Evolutionary conservation across 1,140 invertebrate genomes (phyloP), one percentile per base, ranked within the genome.

Genomic region (Leguminivora glycinivorella): DNA sequence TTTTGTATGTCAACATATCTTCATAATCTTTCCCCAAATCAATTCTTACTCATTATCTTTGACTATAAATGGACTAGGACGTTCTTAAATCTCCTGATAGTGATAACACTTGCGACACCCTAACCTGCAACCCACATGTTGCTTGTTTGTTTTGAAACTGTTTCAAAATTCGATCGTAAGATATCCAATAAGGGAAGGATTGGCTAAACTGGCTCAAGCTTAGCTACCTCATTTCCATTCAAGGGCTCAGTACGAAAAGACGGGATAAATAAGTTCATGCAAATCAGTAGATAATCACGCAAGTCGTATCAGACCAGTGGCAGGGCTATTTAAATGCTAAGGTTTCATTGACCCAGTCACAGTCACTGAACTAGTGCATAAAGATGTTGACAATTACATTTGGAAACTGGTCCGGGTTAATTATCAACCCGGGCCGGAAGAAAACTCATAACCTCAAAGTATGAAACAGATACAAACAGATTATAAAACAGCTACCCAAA

Each of bases 141-240:
- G 26, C 58, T 63, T 17, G 58, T 63, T 63, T 63, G 26, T 63
- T 63, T 63, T 63, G 58, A 63, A 63, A 63, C 26, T 6, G n/a
- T 63, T 63, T 29, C 58, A 63, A 63, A 34, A 63, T 25, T 29
- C 58, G 26, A 29, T 29, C 24, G 14, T 14, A 34, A 63, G 25
- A 29, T 63, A 29, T 29, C 58, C 58, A 63, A 63, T 34, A 63
- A 63, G 25, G 58, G 58, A 63, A 63, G 58, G 58, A 63, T 63
- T 63, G 25, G 26, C 12, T 24, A 60, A 60, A 60, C 22, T 63
- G 25, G 26, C 24, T 52, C 19, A 22, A 52, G 47, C 47, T 52
- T 22, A 52, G 47, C 58, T 29, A 63, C 58, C 22, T 63, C 58
- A 63, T 63, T 63, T 63, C 12, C 58, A 63, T 63, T 29, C 58